Conservation (phyloP, 2,797 vertebrate species). For the Lutjanus argentimaculatus region DNA sequence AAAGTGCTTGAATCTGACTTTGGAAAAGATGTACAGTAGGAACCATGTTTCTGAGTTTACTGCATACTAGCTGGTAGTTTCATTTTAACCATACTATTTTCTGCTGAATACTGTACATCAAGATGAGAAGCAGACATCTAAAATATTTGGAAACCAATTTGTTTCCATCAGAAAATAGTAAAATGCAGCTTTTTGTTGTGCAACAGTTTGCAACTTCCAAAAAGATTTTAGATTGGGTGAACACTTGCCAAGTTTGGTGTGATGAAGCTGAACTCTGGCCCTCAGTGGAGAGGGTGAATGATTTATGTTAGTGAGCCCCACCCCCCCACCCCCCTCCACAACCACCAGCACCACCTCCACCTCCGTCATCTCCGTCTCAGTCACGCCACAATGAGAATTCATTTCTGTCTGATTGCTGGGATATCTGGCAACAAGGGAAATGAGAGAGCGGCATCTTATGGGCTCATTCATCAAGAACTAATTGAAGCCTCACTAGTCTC, state of each 20-base stretch:
- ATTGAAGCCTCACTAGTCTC: conserved; percentile 97
- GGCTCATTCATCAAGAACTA: conserved; percentile 99
- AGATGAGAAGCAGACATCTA: neutral
- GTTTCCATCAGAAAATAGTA: neutral
- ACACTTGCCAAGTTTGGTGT: conserved; percentile 47
- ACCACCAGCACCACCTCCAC: conserved; percentile 31
- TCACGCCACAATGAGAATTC: conserved; percentile 93
- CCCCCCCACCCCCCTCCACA: neutral
- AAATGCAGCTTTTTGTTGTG: neutral
- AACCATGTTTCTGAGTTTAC: too few relatives aligned
- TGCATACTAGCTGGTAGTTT: neutral
- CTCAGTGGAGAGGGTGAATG: conserved; percentile 57
- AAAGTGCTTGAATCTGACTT: too few relatives aligned
- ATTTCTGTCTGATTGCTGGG: conserved; percentile 94
- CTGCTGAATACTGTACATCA: neutral
- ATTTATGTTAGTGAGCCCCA: conserved; percentile 59
- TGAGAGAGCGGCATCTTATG: conserved; percentile 96
- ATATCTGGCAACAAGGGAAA: conserved; percentile 95
- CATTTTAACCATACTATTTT: neutral
- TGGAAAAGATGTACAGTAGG: too few relatives aligned
- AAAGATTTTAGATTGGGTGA: conserved; percentile 9
- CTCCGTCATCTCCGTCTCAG: conserved; percentile 85
- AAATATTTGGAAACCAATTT: conserved; percentile 1
- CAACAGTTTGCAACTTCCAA: neutral
- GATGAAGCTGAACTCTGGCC: conserved; percentile 62